Evolutionary conservation across 1,140 invertebrate species (phyloP).

Genomic region (Chironomus striatipennis): DNA sequence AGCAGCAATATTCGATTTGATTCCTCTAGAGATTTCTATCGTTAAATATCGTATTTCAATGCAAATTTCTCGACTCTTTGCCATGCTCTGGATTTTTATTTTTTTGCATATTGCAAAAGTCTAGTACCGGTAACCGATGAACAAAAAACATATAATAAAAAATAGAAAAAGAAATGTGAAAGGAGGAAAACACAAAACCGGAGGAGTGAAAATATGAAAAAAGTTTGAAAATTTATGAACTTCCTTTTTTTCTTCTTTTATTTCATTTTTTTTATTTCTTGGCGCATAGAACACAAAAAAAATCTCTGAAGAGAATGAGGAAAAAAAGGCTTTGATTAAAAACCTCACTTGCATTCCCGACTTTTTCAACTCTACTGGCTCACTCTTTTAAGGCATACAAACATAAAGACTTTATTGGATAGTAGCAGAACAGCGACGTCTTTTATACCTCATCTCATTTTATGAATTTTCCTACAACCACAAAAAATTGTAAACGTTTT

Average conservation of each 20-base stretch:
- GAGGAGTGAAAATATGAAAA: neutral
- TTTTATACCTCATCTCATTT: too few relatives aligned
- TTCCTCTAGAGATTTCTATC: slow-evolving; percentile 15
- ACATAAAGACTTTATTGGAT: neutral
- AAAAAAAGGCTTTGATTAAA: slow-evolving; percentile 22
- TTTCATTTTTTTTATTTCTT: neutral
- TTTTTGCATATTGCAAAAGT: neutral
- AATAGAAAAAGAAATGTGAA: neutral
- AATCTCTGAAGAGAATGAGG: neutral
- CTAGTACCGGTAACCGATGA: neutral
- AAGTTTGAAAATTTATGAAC: slow-evolving; percentile 24
- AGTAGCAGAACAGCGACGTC: too few relatives aligned
- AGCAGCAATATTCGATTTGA: slow-evolving; percentile 18
- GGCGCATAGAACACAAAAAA: neutral
- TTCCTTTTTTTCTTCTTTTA: slow-evolving; percentile 8
- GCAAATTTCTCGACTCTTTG: slow-evolving; percentile 12
- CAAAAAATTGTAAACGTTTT: neutral
- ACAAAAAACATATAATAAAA: neutral
- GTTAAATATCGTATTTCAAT: slow-evolving; percentile 24
- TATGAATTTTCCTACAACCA: neutral
- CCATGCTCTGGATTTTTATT: neutral
- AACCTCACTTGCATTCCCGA: slow-evolving; percentile 10
- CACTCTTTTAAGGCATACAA: neutral
- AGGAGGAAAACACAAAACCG: neutral
- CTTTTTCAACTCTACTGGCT: neutral